Conservation (phyloP, 2,888 invertebrate species). For the Eupithecia insigniata region DNA sequence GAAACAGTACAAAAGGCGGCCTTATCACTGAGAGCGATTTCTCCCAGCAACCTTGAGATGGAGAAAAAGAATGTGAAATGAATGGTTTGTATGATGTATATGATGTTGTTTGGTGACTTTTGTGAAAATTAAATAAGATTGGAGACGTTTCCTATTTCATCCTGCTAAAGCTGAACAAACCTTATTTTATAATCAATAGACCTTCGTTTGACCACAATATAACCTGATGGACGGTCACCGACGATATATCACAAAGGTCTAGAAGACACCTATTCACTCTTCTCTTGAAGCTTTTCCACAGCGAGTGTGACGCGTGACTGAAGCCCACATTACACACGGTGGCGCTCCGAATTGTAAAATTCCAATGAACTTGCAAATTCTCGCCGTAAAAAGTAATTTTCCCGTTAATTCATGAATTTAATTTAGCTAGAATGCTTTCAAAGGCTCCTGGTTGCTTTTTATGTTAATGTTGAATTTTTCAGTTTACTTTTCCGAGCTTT, state of each 20-base stretch:
- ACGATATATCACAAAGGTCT: background rate
- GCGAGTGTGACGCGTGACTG: background rate
- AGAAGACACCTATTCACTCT: background rate
- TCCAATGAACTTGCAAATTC: conserved; percentile 13
- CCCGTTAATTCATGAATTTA: conserved; percentile 20
- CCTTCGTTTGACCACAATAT: background rate
- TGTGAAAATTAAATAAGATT: background rate
- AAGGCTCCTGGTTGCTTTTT: conserved; percentile 3
- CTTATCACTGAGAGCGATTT: no score
- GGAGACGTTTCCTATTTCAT: background rate
- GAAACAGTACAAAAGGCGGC: no score
- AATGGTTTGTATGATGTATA: no score
- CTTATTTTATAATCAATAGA: no score
- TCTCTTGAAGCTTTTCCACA: background rate
- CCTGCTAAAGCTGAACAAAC: background rate
- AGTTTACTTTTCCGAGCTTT: background rate
- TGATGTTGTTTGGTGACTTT: no score
- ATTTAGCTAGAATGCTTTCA: conserved; percentile 9
- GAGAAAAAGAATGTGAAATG: no score
- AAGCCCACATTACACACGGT: background rate
- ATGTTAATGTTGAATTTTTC: conserved; percentile 3
- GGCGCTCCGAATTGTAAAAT: background rate
- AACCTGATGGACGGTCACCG: background rate
- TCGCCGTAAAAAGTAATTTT: conserved; percentile 16
- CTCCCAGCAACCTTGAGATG: no score